Base-by-base conservation (phyloP, 2,113 vertebrate species). In the Ahaetulla prasina region DNA sequence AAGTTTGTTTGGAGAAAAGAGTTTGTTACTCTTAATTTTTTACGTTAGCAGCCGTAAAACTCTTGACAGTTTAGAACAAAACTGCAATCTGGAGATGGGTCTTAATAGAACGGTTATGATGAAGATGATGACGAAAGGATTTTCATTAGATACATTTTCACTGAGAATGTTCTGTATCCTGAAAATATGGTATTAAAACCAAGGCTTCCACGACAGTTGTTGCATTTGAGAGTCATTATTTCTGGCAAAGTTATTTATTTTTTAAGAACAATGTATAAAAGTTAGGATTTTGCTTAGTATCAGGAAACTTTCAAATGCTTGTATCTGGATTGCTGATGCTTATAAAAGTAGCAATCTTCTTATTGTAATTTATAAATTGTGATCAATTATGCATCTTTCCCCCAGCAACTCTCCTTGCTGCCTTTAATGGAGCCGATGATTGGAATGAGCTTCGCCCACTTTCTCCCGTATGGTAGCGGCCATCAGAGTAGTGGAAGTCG, bases 361-460 rank as follows among this genome's bases (percentile, higher is more conserved):
- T 94, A 88, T 27, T 27, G 20, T 63, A 85, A 85, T 23, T 86
- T 30, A 49, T 60, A 14, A 3, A n/a, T 85, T 63, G 23, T 55
- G 43, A 93, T 91, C 0, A 94, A 94, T 52, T 95, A 86, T 57
- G 4, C 86, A 89, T 96, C 89, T 96, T 96, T 90, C 95, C 92
- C 96, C 80, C 84, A 99, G 98, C 98, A 99, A 95, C 98, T 99
- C 95, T 98, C 99, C 80, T 98, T 99, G 95, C 98, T 99, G 94
- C 99, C 99, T 94, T 97, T 99, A 94, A 98, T 99, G 98, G 99
- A 99, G 96, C 99, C 99, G 0, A 97, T 99, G 91, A 98, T 99
- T 95, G 97, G 98, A 93, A 98, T 99, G 95, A 99, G 98, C 95
- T 98, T 99, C 97, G 98, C 98, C 93, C 98, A 98, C 95, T 99